Evolutionary conservation across 2,113 vertebrate species (phyloP), one percentile per base, ranked within the genome.

Genomic region (Machaerirhynchus nigripectus): DNA sequence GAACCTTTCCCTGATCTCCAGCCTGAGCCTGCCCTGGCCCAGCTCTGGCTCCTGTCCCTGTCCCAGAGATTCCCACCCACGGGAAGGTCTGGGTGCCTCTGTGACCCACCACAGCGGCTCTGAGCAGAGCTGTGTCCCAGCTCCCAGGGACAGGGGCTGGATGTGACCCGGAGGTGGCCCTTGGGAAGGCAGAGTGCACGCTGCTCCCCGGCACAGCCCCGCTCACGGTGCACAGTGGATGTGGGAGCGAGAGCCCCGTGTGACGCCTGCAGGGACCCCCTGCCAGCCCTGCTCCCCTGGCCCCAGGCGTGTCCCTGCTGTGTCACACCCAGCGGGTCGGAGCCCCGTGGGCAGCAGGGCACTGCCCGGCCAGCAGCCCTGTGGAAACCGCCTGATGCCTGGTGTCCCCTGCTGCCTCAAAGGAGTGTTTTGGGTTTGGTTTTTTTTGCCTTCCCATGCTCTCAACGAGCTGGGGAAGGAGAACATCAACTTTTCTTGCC

Each of bases 131-230:
- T n/a, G 44, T 18, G 12, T 6, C 68, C 23, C 68, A 57, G 49
- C n/a, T 49, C 16, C 33, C 31, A 9, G 23, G 21, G 21, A 19
- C 6, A 50, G 0, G 0, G 3, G 22, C 28, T 70, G 82, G 53
- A 19, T 73, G 75, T 23, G 83, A 28, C 40, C 63, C 61, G 21
- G 68, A 12, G 3, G 2, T 7, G 33, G 44, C 27, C 15, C 2
- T 0, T 15, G 80, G 47, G 40, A 30, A 13, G 11, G 18, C 53
- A 56, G 30, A 0, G 0, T 1, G 33, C 5, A 3, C 75, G 5
- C 0, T 0, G 0, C 26, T 10, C 1, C 17, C 23, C 39, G 3
- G 57, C 22, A 27, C 2, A 49, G 40, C 63, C 24, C 31, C 2
- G 22, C 49, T n/a, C 4, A 10, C 7, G 33, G n/a, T 27, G 49